A percentile compares a stretch with the other conserved stretches of the same genome.
phyloP scores from a whole-genome alignment of 2,797 vertebrate species.

The Tenualosa ilisha region DNA sequence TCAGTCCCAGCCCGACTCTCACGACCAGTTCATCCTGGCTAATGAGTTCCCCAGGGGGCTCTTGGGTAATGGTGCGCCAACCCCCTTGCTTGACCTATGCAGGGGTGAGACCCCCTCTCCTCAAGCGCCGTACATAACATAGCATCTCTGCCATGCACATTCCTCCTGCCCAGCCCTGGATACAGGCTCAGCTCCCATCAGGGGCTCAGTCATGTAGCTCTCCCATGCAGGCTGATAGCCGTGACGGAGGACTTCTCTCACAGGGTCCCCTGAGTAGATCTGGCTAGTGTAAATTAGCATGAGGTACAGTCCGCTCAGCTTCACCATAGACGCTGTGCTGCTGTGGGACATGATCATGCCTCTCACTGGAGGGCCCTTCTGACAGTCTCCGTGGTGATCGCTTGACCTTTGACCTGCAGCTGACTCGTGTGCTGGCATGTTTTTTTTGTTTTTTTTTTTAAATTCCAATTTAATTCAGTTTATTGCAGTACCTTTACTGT shows the following conservation, averaged over 20 bases:
- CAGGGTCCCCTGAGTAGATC: background rate
- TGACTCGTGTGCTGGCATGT: background rate
- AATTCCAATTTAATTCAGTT: background rate
- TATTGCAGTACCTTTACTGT: background rate
- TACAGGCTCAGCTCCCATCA: too few species aligned
- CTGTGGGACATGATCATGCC: background rate
- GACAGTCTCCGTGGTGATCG: background rate
- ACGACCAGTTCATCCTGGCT: constrained; percentile 56
- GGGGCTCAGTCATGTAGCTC: background rate
- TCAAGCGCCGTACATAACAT: too few species aligned
- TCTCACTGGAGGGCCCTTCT: background rate
- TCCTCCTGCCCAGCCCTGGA: background rate
- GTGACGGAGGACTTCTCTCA: background rate
- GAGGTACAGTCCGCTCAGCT: background rate
- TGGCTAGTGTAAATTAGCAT: background rate
- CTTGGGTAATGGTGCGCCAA: constrained; percentile 25
- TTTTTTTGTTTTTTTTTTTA: background rate
- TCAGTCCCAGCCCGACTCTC: constrained; percentile 30
- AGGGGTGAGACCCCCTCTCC: background rate
- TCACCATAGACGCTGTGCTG: background rate
- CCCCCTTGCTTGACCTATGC: constrained; percentile 40
- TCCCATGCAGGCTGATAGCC: background rate
- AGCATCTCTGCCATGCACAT: background rate
- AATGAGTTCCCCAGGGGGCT: constrained; percentile 68
- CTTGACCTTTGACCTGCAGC: background rate